phyloP scores from a whole-genome alignment of 64 coral and sea anemone species.

The Porites lutea region DNA sequence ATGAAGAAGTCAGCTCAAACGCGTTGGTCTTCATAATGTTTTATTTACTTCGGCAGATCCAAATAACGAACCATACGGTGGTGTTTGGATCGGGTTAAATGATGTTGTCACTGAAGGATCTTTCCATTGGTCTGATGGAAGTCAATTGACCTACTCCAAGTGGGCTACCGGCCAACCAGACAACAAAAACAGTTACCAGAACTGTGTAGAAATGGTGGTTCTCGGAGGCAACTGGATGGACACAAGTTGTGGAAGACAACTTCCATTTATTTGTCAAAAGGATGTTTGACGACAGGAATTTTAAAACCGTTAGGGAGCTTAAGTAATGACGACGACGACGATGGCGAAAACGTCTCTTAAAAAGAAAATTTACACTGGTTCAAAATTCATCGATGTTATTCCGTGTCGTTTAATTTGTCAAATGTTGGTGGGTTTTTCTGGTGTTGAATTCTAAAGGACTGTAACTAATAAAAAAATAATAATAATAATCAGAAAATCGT shows the following conservation, averaged over 20 bases:
- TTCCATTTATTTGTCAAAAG: conserved; percentile 18
- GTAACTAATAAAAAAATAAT: no score
- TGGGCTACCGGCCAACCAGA: background rate
- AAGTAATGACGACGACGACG: no score
- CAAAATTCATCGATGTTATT: no score
- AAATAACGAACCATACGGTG: background rate
- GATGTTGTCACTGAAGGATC: conserved; percentile 30
- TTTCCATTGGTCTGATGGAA: conserved; percentile 26
- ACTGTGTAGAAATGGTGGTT: conserved; percentile 25
- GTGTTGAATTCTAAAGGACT: no score
- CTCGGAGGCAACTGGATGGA: background rate
- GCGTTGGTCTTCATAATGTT: background rate
- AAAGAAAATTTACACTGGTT: no score
- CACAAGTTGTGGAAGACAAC: background rate
- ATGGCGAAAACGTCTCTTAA: no score
- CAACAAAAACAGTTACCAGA: background rate
- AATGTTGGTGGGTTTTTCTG: no score
- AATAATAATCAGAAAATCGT: no score
- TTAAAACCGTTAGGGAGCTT: no score
- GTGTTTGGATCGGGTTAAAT: conserved; percentile 51
- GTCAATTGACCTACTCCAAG: conserved; percentile 14
- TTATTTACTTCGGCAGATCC: background rate
- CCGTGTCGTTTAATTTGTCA: no score
- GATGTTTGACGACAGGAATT: no score
- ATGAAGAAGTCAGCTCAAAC: no score